Evolutionary conservation across 1,140 invertebrate species (phyloP), one percentile per base, ranked within the genome.

Genomic region (Galleria mellonella): DNA sequence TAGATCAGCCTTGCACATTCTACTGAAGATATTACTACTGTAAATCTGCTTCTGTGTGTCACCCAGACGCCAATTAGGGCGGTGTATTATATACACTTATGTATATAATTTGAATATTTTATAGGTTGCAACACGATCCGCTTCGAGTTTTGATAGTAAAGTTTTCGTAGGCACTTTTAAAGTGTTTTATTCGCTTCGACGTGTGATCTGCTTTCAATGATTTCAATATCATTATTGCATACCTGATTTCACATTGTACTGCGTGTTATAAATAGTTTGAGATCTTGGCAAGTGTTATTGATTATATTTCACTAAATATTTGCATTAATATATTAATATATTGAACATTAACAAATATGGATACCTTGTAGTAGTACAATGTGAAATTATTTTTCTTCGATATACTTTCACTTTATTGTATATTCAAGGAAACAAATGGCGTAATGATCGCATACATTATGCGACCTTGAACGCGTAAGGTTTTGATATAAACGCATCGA

Each of bases 131-230:
- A 40, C 27, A 37, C 11, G 29, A 40, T 35, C 28, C 12, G 45
- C 45, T 47, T 47, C 13, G 7, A 17, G 5, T 41, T 23, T 32
- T 32, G 14, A 17, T 13, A 37, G 17, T 33, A 33, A 2, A 10
- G 35, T 23, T 23, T 23, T 23, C 6, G 17, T 23, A 23, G 17
- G 17, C 17, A 23, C 17, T 17, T 43, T 27, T 13, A 35, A 14
- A 47, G 30, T 15, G 42, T 32, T 44, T 44, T 44, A 14, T 43
- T 27, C 23, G 42, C 33, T 44, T 44, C 42, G 12, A 35, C 10
- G 41, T 43, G 33, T 44, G 42, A n/a, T 31, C 14, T 29, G 42
- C 42, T 44, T 43, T 37, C 9, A 9, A 10, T 10, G 41, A 30
- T n/a, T 2, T 23, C 17, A 23, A 6, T 6, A 23, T 23, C 17